Evolutionary conservation across 2,113 vertebrate genomes (phyloP), one percentile per base, ranked within the genome.

Genomic region (Poeciliopsis retropinna): DNA sequence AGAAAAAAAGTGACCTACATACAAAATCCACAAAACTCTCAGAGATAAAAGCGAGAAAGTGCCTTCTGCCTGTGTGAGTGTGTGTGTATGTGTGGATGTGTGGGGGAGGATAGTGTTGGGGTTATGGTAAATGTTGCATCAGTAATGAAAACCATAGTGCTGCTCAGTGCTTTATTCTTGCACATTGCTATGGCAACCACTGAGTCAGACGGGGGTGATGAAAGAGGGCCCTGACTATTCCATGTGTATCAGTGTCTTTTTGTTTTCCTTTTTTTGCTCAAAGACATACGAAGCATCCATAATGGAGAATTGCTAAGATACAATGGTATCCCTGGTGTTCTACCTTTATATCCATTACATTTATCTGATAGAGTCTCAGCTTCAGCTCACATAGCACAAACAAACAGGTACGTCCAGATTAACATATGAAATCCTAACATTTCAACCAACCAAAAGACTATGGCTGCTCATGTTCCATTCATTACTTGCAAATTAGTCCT

Each of bases 1-100:
- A 86, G 60, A 88, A 71, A 37, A 32, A 88, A 64, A 73, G 73
- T 86, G 84, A 88, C 82, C 86, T 86, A 85, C 78, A 86, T 86
- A 83, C 75, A 41, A 61, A 82, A 79, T 63, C 75, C 47, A 37
- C 51, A 67, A 77, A 82, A 78, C 30, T 82, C 60, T 47, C 85
- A 47, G 68, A 87, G 74, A 63, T 68, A 81, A 77, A 61, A 70
- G 37, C 64, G 76, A 83, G 67, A 44, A 64, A 67, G 19, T 62
- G 70, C n/a, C 65, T n/a, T 44, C 37, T 62, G 47, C 3, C 6
- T 57, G 51, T 25, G 51, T 25, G 25, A 9, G 29, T 61, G 27
- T 25, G 62, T 34, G 30, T 41, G 22, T 57, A 14, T 39, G 60
- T 34, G 5, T 37, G 34, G 34, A 54, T 54, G 47, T 8, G 27